Evolutionary conservation across 2,888 invertebrate species (phyloP).

Genomic region (Hipparchia semele): DNA sequence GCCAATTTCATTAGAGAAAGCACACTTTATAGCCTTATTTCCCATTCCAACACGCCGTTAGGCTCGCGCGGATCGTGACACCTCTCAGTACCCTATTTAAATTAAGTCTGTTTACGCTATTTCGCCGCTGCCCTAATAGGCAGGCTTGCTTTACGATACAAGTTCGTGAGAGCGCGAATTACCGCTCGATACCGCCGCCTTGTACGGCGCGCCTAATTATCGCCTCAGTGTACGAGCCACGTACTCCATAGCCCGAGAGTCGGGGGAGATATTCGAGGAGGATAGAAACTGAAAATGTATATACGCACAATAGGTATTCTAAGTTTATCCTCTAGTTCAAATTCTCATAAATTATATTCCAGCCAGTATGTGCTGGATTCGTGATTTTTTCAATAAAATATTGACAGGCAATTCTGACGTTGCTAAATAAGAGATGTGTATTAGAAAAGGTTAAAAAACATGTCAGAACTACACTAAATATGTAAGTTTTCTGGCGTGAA

Average conservation of each 20-base stretch:
- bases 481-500: too few relatives aligned
- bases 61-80: conserved; percentile 22
- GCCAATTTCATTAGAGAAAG: conserved; percentile 3
- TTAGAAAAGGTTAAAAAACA: too few relatives aligned
- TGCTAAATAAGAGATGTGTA: too few relatives aligned
- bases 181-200: conserved; percentile 22
- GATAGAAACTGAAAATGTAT: too few relatives aligned
- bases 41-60: neutral
- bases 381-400: too few relatives aligned
- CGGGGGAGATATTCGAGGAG: neutral
- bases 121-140: conserved; percentile 5
- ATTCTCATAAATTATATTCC: too few relatives aligned
- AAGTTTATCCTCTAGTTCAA: too few relatives aligned
- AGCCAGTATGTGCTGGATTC: neutral
- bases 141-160: conserved; percentile 12
- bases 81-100: conserved; percentile 16
- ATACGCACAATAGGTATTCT: too few relatives aligned
- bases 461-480: too few relatives aligned
- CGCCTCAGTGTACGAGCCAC: conserved; percentile 1
- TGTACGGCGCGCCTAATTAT: conserved; percentile 34
- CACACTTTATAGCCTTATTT: neutral
- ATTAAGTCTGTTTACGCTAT: conserved; percentile 18
- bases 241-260: neutral
- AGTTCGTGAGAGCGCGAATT: conserved; percentile 15
- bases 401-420: too few relatives aligned